A percentile compares a stretch with the other conserved stretches of the same genome.
phyloP scores from a whole-genome alignment of 2,888 invertebrate species.

The Linyphia triangularis region DNA sequence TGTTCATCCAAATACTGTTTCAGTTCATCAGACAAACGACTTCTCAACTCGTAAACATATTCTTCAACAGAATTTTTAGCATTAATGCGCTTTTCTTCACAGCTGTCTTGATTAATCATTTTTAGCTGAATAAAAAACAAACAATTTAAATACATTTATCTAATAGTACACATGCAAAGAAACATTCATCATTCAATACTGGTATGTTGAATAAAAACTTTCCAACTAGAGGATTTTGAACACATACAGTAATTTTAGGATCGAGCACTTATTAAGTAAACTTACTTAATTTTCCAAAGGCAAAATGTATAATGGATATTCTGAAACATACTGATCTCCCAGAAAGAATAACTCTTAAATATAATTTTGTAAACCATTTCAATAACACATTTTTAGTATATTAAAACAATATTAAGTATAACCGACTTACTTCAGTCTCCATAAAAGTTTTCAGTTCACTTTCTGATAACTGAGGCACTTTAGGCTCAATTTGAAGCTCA shows the following conservation, averaged over 20 bases:
- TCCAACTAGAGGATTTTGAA: too few relatives aligned
- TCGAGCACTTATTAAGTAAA: too few relatives aligned
- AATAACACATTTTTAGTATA: too few relatives aligned
- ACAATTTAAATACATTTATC: neutral
- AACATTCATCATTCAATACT: too few relatives aligned
- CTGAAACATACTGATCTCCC: too few relatives aligned
- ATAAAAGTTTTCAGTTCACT: constrained; percentile 87
- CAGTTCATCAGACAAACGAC: constrained; percentile 88
- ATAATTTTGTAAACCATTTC: too few relatives aligned
- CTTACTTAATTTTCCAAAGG: too few relatives aligned
- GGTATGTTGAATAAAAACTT: too few relatives aligned
- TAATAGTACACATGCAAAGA: too few relatives aligned
- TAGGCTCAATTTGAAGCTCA: constrained; percentile 90
- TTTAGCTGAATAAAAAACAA: constrained; percentile 83
- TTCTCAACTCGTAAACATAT: constrained; percentile 97
- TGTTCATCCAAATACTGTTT: constrained; percentile 62
- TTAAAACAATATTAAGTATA: too few relatives aligned
- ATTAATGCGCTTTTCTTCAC: constrained; percentile 96
- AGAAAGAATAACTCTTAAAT: too few relatives aligned
- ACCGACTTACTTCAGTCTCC: constrained; percentile 90
- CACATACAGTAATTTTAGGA: neutral
- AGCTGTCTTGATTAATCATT: constrained; percentile 91
- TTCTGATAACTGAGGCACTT: constrained; percentile 86
- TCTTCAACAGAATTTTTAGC: constrained; percentile 98
- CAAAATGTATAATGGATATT: too few relatives aligned